Conservation (phyloP, 2,888 invertebrate genomes). For the Brachycybe producta region DNA sequence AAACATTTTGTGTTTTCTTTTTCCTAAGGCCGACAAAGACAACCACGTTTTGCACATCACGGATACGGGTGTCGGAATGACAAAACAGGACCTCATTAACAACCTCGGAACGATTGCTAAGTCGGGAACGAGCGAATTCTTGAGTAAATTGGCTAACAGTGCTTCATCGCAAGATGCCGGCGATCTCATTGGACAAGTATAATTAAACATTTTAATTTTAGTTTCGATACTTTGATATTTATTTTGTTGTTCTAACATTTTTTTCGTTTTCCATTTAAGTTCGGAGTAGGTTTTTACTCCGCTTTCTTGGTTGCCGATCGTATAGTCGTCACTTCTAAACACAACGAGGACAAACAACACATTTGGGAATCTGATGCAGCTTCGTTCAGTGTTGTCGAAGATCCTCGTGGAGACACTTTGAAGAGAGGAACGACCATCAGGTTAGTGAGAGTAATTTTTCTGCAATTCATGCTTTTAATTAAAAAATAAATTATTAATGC, state of each 20-base stretch:
- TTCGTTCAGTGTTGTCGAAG: conserved; percentile 75
- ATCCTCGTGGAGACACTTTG: conserved; percentile 85
- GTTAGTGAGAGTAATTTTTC: conserved; percentile 31
- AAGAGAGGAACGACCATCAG: conserved; percentile 78
- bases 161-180: conserved; percentile 54
- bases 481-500: not conserved
- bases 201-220: not conserved
- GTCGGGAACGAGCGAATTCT: conserved; percentile 91
- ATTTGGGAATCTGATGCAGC: conserved; percentile 96
- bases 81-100: conserved; percentile 76
- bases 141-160: conserved; percentile 70
- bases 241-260: not conserved
- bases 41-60: conserved; percentile 80
- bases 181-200: conserved; percentile 87
- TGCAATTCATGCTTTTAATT: conserved; percentile 2
- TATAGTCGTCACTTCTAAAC: conserved; percentile 89
- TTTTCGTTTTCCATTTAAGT: conserved; percentile 35
- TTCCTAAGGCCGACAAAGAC: conserved; percentile 65
- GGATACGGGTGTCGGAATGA: conserved; percentile 97
- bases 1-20: conserved; percentile 6
- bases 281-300: conserved; percentile 99
- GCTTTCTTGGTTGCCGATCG: conserved; percentile 92
- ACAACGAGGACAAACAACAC: conserved; percentile 85
- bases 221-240: not conserved
- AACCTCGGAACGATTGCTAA: conserved; percentile 98